These are phyloP conservation scores for Operophtera brumata DNA, from an alignment of 2,888 invertebrate genomes.

Conservation along the genomic window DNA sequence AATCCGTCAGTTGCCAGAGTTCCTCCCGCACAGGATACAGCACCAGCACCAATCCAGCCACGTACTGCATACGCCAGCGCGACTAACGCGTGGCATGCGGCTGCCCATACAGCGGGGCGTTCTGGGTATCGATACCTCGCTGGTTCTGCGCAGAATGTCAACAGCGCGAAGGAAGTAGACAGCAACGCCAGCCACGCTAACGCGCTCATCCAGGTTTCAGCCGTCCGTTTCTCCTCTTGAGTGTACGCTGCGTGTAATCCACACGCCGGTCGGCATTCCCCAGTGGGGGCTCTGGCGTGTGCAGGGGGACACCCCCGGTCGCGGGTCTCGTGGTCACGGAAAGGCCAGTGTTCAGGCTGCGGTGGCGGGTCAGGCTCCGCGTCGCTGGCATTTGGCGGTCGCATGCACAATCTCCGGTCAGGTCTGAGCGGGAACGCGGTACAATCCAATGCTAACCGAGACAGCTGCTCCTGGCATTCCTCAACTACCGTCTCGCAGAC, in stretches of 20 bases:
- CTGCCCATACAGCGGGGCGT: constrained; percentile 93
- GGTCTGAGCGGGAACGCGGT: constrained; percentile 88
- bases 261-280: constrained; percentile 84
- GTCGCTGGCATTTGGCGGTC: constrained; percentile 79
- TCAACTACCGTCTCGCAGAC: constrained; percentile 89
- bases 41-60: constrained; percentile 78
- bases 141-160: constrained; percentile 94
- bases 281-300: constrained; percentile 79
- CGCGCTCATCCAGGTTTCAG: constrained; percentile 87
- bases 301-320: constrained; percentile 81
- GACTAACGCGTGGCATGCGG: constrained; percentile 91
- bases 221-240: constrained; percentile 84
- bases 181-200: constrained; percentile 89
- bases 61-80: constrained; percentile 87
- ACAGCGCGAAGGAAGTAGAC: constrained; percentile 90
- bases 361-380: constrained; percentile 69
- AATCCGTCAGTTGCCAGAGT: constrained; percentile 73
- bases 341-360: constrained; percentile 66
- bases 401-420: constrained; percentile 88
- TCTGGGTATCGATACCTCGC: constrained; percentile 95
- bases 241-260: constrained; percentile 85
- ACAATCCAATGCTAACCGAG: constrained; percentile 87
- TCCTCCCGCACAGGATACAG: constrained; percentile 58
- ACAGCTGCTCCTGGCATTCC: constrained; percentile 89
- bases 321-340: constrained; percentile 52